phyloP scores from a whole-genome alignment of 2,113 vertebrate genomes.

The Ascaphus truei region DNA sequence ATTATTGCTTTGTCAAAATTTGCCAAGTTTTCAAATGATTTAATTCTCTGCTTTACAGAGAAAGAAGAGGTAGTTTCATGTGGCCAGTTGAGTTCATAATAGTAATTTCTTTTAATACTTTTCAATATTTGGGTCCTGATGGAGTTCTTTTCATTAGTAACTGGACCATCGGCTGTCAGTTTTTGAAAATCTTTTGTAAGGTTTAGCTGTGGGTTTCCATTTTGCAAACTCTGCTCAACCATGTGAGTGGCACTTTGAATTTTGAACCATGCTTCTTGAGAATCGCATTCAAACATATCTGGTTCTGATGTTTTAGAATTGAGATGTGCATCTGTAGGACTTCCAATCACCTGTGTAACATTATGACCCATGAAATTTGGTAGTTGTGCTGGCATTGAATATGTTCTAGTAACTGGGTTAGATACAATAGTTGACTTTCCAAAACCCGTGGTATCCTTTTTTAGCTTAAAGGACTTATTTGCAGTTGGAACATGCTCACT shows the following conservation, averaged over 20 bases:
- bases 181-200: neutral
- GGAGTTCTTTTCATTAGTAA: constrained; percentile 23
- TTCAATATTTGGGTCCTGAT: constrained; percentile 44
- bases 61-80: constrained; percentile 74
- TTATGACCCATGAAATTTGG: constrained; percentile 49
- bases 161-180: fast-evolving
- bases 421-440: constrained; percentile 41
- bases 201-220: constrained; percentile 33
- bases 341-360: constrained; percentile 19
- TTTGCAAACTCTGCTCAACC: constrained; percentile 27
- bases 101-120: constrained; percentile 62
- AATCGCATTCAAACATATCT: neutral
- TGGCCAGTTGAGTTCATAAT: constrained; percentile 64
- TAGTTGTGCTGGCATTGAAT: constrained; percentile 66
- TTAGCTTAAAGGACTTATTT: neutral
- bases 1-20: constrained; percentile 71
- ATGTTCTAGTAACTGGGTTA: constrained; percentile 62
- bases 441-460: neutral
- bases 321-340: neutral
- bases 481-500: neutral
- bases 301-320: constrained; percentile 23
- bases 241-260: constrained; percentile 28
- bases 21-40: constrained; percentile 92
- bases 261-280: neutral
- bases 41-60: constrained; percentile 90